Evolutionary conservation across 2,113 vertebrate genomes (phyloP), one percentile per base, ranked within the genome.

Genomic region (Malurus melanocephalus): DNA sequence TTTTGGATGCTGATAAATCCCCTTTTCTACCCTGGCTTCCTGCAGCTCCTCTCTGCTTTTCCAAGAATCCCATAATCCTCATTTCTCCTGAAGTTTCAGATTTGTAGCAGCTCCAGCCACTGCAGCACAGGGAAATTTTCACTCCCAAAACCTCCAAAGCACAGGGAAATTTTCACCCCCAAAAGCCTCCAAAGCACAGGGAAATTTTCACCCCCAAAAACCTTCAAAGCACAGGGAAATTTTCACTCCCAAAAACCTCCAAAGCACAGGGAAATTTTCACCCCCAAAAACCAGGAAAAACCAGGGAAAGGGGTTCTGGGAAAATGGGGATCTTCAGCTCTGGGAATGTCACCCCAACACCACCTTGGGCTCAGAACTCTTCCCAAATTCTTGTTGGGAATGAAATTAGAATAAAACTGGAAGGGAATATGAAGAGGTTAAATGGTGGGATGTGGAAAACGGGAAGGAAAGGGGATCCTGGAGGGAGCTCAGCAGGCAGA

Each of bases 361-460:
- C 12, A 40, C 2, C 24, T 6, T 0, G 2, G 21, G 69, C 40
- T 52, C 56, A 51, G 75, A 48, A 56, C 51, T 74, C 56, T 16
- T 22, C 57, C 57, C 19, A 27, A 85, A 33, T 8, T 27, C 24
- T 28, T 52, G 32, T 9, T 65, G 52, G 30, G 59, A 90, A 62
- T 16, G 8, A 12, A 86, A 46, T 11, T 5, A 28, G 19, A 16
- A 20, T 45, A 14, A 71, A 74, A 26, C 5, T 23, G 61, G 12
- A 18, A 45, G 20, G 33, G 55, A 38, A 48, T 27, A n/a, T 14
- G 17, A 69, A 65, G 40, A 75, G 23, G 4, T 71, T 12, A 18
- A 66, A 38, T 0, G 9, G 15, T 11, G 38, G 68, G 16, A 38
- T 0, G 0, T 2, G 16, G 38, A 71, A 65, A 32, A 24, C 21